phyloP scores from a whole-genome alignment of 2,888 invertebrate genomes.

The Ypsolopha sequella region DNA sequence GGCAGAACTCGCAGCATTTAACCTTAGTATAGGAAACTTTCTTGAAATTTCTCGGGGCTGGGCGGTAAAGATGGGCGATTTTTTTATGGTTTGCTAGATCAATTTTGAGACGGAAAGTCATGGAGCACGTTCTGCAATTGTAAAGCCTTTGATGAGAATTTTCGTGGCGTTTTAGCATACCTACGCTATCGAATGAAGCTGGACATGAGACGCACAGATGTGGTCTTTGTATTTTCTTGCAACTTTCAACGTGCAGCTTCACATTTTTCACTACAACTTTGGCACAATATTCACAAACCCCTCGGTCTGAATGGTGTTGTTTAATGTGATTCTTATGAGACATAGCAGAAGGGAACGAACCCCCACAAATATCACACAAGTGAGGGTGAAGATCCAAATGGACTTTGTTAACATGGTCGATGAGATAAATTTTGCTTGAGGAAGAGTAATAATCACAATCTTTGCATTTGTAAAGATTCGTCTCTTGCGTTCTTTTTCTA shows the following conservation, averaged over 20 bases:
- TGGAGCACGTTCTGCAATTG: too few relatives aligned
- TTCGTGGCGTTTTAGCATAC: neutral
- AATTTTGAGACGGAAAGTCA: too few relatives aligned
- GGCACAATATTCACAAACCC: slow-evolving; percentile 32
- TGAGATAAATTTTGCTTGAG: slow-evolving; percentile 28
- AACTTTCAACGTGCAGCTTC: slow-evolving; percentile 20
- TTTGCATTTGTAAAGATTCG: slow-evolving; percentile 19
- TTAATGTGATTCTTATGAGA: slow-evolving; percentile 30
- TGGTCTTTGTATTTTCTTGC: slow-evolving; percentile 19
- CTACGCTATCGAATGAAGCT: slow-evolving; percentile 26
- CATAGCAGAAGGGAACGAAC: slow-evolving; percentile 35
- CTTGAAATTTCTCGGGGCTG: too few relatives aligned
- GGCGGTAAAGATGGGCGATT: too few relatives aligned
- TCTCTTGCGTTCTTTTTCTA: neutral
- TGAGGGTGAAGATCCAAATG: slow-evolving; percentile 40
- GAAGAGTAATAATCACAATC: slow-evolving; percentile 35
- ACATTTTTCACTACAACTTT: slow-evolving; percentile 18
- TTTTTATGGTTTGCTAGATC: too few relatives aligned
- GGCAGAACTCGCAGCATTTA: too few relatives aligned
- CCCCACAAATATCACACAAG: slow-evolving; percentile 30
- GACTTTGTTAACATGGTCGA: slow-evolving; percentile 34
- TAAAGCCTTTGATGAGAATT: too few relatives aligned
- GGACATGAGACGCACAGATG: slow-evolving; percentile 24
- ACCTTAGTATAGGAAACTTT: too few relatives aligned
- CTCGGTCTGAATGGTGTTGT: slow-evolving; percentile 27